These are phyloP conservation scores for Seriola rivoliana DNA, from an alignment of 2,113 vertebrate genomes.

Conservation along the genomic window DNA sequence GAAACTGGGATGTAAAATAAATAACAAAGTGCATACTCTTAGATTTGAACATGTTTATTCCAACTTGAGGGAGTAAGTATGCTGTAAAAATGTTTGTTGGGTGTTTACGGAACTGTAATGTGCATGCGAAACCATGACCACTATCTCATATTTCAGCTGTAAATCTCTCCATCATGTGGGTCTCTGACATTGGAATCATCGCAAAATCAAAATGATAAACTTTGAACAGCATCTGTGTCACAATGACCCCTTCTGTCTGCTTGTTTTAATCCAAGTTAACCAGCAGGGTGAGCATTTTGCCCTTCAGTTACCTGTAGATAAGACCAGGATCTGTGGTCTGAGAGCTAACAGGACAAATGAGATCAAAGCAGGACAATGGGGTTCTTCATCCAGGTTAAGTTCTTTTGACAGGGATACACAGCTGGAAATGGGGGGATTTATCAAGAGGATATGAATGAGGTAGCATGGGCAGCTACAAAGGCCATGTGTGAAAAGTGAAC, in stretches of 20 bases:
- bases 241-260: constrained; percentile 7
- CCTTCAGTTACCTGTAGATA: neutral
- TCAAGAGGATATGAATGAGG: constrained; percentile 79
- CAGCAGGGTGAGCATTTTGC: constrained; percentile 72
- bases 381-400: constrained; percentile 18
- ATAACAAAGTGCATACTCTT: constrained; percentile 65
- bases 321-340: constrained; percentile 4
- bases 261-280: constrained; percentile 45
- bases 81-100: constrained; percentile 25
- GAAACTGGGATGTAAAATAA: constrained; percentile 76
- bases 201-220: constrained; percentile 31
- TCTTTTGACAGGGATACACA: constrained; percentile 36
- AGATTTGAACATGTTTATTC: constrained; percentile 52
- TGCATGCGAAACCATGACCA: constrained; percentile 54
- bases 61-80: neutral
- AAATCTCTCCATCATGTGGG: constrained; percentile 19
- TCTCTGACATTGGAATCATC: constrained; percentile 19
- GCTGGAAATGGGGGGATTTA: constrained; percentile 54
- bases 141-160: constrained; percentile 53
- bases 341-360: constrained; percentile 21
- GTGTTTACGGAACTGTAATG: constrained; percentile 22
- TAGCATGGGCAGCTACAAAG: constrained; percentile 70
- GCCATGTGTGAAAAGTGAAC: constrained; percentile 69
- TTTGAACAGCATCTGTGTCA: constrained; percentile 27
- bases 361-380: constrained; percentile 70